Base-by-base conservation (phyloP, 2,797 vertebrate genomes). In the Eidolon dupreanum region DNA sequence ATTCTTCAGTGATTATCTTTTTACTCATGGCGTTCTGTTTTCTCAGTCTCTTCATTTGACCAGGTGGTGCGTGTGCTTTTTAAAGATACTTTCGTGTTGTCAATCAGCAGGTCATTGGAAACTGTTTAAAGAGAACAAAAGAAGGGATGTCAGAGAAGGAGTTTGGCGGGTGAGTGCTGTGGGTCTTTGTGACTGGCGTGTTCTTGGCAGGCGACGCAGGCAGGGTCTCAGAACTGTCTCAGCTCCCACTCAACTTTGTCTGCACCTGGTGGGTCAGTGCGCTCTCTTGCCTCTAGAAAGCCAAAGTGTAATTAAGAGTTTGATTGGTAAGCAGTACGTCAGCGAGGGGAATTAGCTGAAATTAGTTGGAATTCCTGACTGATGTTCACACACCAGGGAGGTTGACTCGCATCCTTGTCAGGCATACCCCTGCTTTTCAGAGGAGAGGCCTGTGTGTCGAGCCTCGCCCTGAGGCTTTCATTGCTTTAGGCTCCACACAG, bases 11-110 rank as follows among this genome's bases (percentile, higher is more conserved):
- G 97, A 85, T 98, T 97, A 94, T 97, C 49, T 31, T 98, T 97
- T 93, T 97, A 97, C 95, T 97, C 95, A 51, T 66, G 90, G 97
- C 92, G 68, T 97, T 97, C 97, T 98, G 88, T 98, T 96, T 97
- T 94, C 96, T 87, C 81, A 26, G 88, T 94, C 57, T 63, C 98
- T 73, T 81, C 65, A 78, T 96, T 97, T 98, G 93, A 89, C 88
- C 92, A 87, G 93, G 77, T 97, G 82, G 43, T 91, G 68, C 88
- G 93, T 73, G 36, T 95, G 91, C 95, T 93, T 95, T 79, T 53
- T 73, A 82, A 86, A 92, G 96, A 71, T 1, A 0, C 46, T 94
- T 63, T 24, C 55, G 59, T 13, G 10, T 61, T 81, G 75, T 63
- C 57, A 4, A 0, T 46, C 28, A 8, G 33, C 57, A 92, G 81